These are phyloP conservation scores for Lithobates sylvaticus DNA, from an alignment of 2,797 vertebrate species.

Conservation along the genomic window DNA sequence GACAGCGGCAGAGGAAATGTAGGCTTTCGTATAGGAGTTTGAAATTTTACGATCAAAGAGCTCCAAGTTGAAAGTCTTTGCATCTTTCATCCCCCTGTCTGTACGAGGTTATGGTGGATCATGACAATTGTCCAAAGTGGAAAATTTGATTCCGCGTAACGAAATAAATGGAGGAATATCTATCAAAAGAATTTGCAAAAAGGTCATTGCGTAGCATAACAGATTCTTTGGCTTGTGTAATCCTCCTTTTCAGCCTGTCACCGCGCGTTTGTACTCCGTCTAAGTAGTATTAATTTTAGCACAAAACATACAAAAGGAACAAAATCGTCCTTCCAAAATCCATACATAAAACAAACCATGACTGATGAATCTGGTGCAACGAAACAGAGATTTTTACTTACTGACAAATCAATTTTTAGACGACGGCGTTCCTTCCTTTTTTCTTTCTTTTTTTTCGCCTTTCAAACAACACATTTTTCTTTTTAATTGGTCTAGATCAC, in stretches of 20 bases:
- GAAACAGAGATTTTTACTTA: conserved; percentile 7
- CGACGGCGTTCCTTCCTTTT: neutral
- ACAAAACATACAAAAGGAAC: conserved; percentile 11
- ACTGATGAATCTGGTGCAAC: neutral
- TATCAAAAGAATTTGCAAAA: conserved; percentile 2
- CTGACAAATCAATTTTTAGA: conserved; percentile 24
- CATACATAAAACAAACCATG: conserved; percentile 10
- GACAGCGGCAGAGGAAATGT: neutral
- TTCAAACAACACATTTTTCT: neutral
- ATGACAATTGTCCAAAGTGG: conserved; percentile 9
- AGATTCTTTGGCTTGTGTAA: conserved; percentile 10
- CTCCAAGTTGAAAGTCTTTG: neutral
- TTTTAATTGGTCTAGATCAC: neutral
- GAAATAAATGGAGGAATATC: conserved; percentile 19
- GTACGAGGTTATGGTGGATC: neutral
- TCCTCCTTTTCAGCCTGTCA: conserved; percentile 27
- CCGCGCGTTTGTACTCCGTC: conserved; percentile 25
- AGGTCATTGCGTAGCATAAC: conserved; percentile 4
- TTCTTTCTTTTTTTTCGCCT: neutral
- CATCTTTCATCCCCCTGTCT: neutral
- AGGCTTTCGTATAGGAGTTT: neutral
- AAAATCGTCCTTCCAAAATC: neutral
- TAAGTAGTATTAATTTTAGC: conserved; percentile 8
- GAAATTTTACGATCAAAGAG: neutral
- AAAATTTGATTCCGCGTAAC: conserved; percentile 20